These are phyloP conservation scores for Sander lucioperca DNA, from an alignment of 2,113 vertebrate species.

Conservation along the genomic window DNA sequence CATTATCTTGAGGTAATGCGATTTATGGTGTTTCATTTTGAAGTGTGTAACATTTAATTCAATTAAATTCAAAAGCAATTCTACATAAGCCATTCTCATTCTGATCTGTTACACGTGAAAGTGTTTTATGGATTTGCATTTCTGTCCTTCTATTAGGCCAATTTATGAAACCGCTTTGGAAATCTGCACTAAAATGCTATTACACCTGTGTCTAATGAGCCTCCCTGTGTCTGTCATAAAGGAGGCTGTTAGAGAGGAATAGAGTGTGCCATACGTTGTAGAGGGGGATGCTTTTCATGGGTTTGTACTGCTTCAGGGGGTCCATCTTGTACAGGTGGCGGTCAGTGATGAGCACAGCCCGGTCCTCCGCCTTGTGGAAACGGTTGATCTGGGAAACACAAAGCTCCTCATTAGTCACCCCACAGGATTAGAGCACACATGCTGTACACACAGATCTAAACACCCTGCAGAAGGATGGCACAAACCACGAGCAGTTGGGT, in stretches of 20 bases:
- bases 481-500: neutral
- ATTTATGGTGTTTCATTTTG: neutral
- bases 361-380: slow-evolving; percentile 94
- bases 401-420: slow-evolving; percentile 57
- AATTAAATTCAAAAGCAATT: neutral
- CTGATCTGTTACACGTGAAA: neutral
- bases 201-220: neutral
- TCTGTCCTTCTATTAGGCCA: neutral
- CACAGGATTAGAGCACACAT: slow-evolving; percentile 27
- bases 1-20: neutral
- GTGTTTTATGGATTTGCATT: neutral
- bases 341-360: slow-evolving; percentile 95
- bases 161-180: neutral
- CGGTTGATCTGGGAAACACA: slow-evolving; percentile 91
- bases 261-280: slow-evolving; percentile 89
- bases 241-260: rapidly evolving
- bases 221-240: neutral
- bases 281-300: slow-evolving; percentile 97
- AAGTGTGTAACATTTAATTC: slow-evolving; percentile 1
- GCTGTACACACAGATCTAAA: neutral
- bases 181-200: neutral
- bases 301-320: slow-evolving; percentile 94
- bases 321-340: slow-evolving; percentile 99
- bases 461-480: slow-evolving; percentile 30
- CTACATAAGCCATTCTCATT: neutral